Evolutionary conservation across 2,888 invertebrate genomes (phyloP).

Genomic region (Amphipoea oculea): DNA sequence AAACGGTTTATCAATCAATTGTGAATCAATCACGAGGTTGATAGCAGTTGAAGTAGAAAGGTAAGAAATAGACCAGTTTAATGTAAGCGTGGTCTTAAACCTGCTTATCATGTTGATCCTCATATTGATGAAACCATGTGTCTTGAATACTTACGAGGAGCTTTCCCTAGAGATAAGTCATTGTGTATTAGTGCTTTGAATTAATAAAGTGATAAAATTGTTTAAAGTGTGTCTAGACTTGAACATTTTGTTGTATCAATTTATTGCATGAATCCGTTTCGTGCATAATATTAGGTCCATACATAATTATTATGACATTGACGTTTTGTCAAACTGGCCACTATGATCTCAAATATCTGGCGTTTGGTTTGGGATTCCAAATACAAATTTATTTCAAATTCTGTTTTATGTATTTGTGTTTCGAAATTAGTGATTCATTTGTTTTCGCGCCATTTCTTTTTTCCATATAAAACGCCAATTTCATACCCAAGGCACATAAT

Average conservation of each 20-base stretch:
- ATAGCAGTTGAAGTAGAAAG: conserved; percentile 9
- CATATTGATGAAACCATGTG: conserved; percentile 30
- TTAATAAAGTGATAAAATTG: neutral
- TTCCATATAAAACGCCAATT: too few relatives aligned
- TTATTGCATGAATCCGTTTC: neutral
- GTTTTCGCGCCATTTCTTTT: too few relatives aligned
- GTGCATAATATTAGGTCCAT: neutral
- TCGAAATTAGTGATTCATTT: too few relatives aligned
- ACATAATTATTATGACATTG: too few relatives aligned
- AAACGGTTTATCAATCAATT: conserved; percentile 19
- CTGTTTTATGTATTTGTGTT: too few relatives aligned
- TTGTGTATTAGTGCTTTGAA: conserved; percentile 49
- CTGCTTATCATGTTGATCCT: conserved; percentile 42
- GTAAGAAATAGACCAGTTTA: conserved; percentile 42
- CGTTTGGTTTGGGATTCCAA: too few relatives aligned
- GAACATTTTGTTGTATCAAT: neutral
- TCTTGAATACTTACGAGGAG: conserved; percentile 61
- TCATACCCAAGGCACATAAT: too few relatives aligned
- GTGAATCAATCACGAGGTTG: conserved; percentile 25
- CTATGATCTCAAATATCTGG: too few relatives aligned
- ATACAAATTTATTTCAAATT: too few relatives aligned
- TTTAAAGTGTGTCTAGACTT: neutral
- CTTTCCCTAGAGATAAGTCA: conserved; percentile 56
- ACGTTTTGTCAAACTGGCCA: too few relatives aligned
- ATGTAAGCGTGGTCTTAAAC: conserved; percentile 46